Evolutionary conservation across 2,113 vertebrate species (phyloP).

Genomic region (Cheirogaleus medius): DNA sequence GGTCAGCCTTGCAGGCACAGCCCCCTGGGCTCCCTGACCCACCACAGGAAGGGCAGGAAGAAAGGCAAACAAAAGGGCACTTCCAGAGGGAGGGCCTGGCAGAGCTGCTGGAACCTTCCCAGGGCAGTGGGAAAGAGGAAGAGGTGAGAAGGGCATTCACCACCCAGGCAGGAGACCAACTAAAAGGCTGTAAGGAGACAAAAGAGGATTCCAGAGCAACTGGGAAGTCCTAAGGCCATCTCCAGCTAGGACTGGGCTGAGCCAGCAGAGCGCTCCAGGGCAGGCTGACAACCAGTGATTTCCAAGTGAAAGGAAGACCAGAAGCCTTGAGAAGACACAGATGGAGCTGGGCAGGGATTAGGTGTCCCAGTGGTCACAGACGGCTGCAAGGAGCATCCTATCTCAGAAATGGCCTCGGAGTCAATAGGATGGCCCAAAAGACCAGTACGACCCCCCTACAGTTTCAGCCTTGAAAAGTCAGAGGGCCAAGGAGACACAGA

Average conservation of each 20-base stretch:
- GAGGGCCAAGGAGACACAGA: fast-evolving
- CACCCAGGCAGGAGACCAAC: neutral
- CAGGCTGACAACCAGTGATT: fast-evolving
- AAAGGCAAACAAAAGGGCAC: neutral
- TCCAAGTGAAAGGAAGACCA: neutral
- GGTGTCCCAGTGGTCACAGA: neutral
- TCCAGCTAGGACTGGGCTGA: neutral
- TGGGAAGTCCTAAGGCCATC: fast-evolving
- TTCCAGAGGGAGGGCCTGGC: neutral
- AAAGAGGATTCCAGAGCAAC: neutral
- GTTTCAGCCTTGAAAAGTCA: neutral
- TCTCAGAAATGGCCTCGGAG: neutral
- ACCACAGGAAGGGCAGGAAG: neutral
- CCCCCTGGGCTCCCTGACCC: neutral
- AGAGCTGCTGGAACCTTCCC: neutral
- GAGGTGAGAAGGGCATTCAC: no score
- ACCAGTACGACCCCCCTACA: neutral
- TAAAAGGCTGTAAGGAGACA: neutral
- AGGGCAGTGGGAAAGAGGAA: neutral
- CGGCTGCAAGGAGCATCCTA: neutral
- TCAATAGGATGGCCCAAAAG: neutral
- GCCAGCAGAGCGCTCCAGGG: fast-evolving
- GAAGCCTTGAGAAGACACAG: neutral
- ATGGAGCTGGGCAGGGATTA: fast-evolving
- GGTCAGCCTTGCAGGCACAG: neutral